phyloP scores from a whole-genome alignment of 37 sponge, comb jelly and placozoan species.

The Ianthella basta region DNA sequence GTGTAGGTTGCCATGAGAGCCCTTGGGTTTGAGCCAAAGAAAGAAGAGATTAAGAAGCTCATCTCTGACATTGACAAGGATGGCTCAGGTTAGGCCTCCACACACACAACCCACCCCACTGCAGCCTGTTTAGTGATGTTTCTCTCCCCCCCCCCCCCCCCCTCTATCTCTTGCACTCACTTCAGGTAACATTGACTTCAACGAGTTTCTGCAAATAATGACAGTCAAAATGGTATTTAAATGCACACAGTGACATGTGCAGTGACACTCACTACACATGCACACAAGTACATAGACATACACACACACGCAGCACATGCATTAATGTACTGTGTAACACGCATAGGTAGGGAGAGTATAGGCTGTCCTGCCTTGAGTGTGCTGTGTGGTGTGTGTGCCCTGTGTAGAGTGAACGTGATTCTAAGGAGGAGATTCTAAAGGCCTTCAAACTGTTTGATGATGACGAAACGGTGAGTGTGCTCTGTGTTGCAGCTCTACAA shows the following conservation, averaged over 20 bases:
- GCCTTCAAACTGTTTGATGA: constrained; percentile 98
- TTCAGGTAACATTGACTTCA: constrained; percentile 96
- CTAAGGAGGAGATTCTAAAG: constrained; percentile 97
- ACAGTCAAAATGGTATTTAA: constrained; percentile 90
- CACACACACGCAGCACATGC: no score
- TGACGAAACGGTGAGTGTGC: constrained; percentile 87
- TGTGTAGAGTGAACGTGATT: constrained; percentile 90
- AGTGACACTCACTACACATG: no score
- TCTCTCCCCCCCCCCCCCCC: not conserved
- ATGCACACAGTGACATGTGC: no score
- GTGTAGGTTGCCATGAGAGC: constrained; percentile 95
- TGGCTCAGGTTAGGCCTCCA: constrained; percentile 80
- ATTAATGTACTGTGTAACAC: no score
- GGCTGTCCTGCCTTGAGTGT: not conserved
- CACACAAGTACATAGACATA: no score
- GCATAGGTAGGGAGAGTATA: no score
- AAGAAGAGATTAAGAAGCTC: constrained; percentile 97
- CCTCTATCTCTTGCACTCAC: not conserved
- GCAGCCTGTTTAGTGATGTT: no score
- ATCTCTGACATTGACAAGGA: constrained; percentile 95
- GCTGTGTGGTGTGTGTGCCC: not conserved
- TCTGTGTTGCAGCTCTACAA: not conserved
- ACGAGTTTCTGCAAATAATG: constrained; percentile 98
- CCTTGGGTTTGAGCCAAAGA: constrained; percentile 98
- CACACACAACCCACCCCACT: not conserved